Percentiles rank a stretch among this genome's conserved stretches.
phyloP scores from a whole-genome alignment of 2,888 invertebrate species.

The Ophion costatus region DNA sequence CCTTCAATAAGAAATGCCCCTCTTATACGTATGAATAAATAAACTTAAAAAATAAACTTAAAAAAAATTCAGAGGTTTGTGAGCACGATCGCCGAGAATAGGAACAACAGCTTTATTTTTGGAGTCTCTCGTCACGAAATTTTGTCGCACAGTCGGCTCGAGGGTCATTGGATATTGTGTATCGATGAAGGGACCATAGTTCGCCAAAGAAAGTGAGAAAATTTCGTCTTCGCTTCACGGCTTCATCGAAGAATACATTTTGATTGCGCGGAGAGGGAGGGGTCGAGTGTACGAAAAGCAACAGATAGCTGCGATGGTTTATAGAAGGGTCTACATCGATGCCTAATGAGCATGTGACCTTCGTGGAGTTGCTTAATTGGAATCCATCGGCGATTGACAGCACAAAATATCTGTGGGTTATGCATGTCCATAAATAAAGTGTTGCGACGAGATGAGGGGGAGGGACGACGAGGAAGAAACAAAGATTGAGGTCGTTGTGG shows the following conservation, averaged over 20 bases:
- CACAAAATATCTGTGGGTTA: slow-evolving; percentile 24
- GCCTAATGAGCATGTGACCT: slow-evolving; percentile 72
- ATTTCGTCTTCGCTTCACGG: slow-evolving; percentile 17
- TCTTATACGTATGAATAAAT: background rate
- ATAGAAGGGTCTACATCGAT: slow-evolving; percentile 72
- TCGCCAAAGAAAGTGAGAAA: slow-evolving; percentile 26
- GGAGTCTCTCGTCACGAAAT: background rate
- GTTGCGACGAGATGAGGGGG: slow-evolving; percentile 44
- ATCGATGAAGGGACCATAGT: background rate
- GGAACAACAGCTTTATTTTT: background rate
- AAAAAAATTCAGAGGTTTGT: background rate
- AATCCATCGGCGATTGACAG: slow-evolving; percentile 61
- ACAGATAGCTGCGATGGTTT: background rate
- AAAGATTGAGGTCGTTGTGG: slow-evolving; percentile 45
- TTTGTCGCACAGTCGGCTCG: background rate
- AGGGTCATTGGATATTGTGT: background rate
- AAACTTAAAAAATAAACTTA: background rate
- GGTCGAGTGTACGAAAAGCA: slow-evolving; percentile 24
- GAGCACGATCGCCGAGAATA: background rate
- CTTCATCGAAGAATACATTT: slow-evolving; percentile 64
- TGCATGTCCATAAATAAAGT: slow-evolving; percentile 58
- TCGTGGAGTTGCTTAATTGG: slow-evolving; percentile 73
- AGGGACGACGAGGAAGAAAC: slow-evolving; percentile 53
- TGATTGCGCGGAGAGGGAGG: slow-evolving; percentile 59
- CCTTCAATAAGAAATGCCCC: too few species aligned